Percentiles rank a stretch among this genome's conserved stretches.
phyloP scores from a whole-genome alignment of 2,797 vertebrate genomes.

The Podarcis siculus region DNA sequence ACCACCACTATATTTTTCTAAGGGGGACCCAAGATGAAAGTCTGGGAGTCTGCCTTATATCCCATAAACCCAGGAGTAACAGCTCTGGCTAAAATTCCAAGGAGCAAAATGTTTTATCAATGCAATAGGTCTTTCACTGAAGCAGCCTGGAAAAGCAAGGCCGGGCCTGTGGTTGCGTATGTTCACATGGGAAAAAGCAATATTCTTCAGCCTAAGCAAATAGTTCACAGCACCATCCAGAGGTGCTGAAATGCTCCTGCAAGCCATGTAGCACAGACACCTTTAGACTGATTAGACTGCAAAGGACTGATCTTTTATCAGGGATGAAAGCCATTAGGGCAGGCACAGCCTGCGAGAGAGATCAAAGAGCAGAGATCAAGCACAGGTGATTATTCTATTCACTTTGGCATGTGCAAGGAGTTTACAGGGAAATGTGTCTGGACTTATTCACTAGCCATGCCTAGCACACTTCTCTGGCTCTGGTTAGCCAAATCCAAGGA shows the following conservation, averaged over 20 bases:
- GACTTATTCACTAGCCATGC: not conserved
- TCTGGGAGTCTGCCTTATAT: not conserved
- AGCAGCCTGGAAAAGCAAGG: not conserved
- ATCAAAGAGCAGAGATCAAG: slow-evolving; percentile 23
- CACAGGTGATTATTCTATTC: not conserved
- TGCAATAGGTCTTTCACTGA: not conserved
- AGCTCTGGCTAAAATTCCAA: too few species aligned
- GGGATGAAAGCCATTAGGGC: not conserved
- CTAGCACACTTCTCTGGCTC: not conserved
- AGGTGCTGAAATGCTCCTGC: not conserved
- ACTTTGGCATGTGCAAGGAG: rapidly evolving
- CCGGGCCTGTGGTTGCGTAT: not conserved
- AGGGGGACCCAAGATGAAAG: not conserved
- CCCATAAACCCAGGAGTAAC: not conserved
- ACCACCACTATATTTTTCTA: not conserved
- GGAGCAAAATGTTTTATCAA: not conserved
- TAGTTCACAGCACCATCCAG: not conserved
- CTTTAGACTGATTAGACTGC: not conserved
- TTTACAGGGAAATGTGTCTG: not conserved
- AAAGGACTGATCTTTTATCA: not conserved
- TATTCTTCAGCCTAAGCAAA: not conserved
- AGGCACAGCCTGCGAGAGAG: not conserved
- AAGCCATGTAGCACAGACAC: not conserved
- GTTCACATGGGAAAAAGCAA: not conserved
- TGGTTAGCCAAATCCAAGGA: not conserved